Evolutionary conservation across 2,888 invertebrate species (phyloP).

Genomic region (Lathronympha strigana): DNA sequence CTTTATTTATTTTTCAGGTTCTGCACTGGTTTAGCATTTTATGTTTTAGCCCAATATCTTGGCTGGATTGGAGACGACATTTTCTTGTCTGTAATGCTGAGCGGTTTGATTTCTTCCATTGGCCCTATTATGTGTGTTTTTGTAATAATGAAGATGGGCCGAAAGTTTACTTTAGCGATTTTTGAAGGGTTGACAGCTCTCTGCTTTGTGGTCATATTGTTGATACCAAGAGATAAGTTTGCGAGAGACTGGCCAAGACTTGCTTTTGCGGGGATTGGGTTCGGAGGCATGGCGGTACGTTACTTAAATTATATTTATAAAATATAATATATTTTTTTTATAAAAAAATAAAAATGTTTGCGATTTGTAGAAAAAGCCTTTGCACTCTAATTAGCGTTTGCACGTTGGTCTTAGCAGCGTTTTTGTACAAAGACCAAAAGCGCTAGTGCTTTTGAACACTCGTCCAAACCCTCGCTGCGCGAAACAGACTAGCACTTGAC

Average conservation of each 20-base stretch:
- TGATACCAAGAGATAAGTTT: constrained; percentile 73
- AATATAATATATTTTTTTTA: background rate
- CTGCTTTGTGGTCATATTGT: constrained; percentile 78
- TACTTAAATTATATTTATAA: background rate
- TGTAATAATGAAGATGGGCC: constrained; percentile 76
- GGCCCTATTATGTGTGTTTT: constrained; percentile 81
- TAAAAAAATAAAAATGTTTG: background rate
- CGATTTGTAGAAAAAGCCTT: no score
- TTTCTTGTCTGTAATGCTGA: constrained; percentile 80
- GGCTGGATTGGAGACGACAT: constrained; percentile 82
- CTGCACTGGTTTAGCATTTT: constrained; percentile 83
- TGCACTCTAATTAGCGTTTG: no score
- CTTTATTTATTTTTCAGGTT: constrained; percentile 71
- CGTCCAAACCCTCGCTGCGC: no score
- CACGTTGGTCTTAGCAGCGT: no score
- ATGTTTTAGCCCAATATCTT: constrained; percentile 84
- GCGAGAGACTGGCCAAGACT: constrained; percentile 82
- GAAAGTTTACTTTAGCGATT: constrained; percentile 76
- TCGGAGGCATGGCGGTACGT: constrained; percentile 87
- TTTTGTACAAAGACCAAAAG: no score
- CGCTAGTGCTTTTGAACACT: no score
- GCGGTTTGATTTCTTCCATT: constrained; percentile 81
- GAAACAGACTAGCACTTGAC: no score
- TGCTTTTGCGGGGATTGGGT: constrained; percentile 85
- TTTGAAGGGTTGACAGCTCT: constrained; percentile 76